Evolutionary conservation across 2,888 invertebrate genomes (phyloP).

Genomic region (Pristionchus entomophagus): DNA sequence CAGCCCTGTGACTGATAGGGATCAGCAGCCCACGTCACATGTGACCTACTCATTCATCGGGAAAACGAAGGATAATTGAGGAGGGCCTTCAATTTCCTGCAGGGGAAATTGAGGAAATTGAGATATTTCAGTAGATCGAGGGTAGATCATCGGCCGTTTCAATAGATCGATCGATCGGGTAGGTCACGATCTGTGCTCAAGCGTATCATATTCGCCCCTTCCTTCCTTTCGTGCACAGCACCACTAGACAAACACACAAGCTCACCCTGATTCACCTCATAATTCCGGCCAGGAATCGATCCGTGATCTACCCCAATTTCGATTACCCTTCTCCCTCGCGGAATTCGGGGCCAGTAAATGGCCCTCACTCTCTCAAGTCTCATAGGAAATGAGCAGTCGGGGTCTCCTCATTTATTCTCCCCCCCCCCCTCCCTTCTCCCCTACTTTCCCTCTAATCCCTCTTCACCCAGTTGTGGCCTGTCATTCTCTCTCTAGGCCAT

Average conservation of each 20-base stretch:
- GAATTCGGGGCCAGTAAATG: neutral
- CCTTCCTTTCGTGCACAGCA: neutral
- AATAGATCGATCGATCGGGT: no score
- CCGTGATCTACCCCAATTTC: neutral
- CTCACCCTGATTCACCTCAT: neutral
- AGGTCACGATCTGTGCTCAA: no score
- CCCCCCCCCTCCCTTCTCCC: neutral
- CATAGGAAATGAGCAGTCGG: constrained; percentile 13
- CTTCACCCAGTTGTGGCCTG: constrained; percentile 27
- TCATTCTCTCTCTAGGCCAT: constrained; percentile 18
- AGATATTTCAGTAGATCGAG: no score
- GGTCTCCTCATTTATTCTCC: constrained; percentile 40
- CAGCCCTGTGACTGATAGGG: constrained; percentile 17
- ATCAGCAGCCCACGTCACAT: neutral
- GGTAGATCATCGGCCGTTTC: neutral
- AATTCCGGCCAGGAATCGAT: neutral
- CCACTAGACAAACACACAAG: neutral
- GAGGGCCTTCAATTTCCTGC: no score
- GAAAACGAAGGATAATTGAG: neutral
- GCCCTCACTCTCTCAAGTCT: neutral
- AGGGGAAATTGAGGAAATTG: no score
- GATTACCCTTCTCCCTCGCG: neutral
- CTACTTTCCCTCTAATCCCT: constrained; percentile 20
- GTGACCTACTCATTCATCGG: neutral
- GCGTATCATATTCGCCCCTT: constrained; percentile 23